These are phyloP conservation scores for Cebidichthys violaceus DNA, from an alignment of 2,113 vertebrate genomes.

Conservation along the genomic window DNA sequence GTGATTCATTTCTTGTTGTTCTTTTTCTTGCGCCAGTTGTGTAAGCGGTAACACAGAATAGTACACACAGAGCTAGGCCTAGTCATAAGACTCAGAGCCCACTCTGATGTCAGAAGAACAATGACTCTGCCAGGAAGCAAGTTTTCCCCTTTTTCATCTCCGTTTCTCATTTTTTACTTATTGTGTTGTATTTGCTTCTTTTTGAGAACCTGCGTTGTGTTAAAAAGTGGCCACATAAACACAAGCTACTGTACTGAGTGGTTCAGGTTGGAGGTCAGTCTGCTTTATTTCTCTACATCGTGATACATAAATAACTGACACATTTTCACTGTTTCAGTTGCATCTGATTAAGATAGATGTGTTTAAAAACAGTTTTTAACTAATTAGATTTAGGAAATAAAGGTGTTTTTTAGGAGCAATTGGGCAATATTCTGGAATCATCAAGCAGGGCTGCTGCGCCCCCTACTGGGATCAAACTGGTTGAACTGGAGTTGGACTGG, in stretches of 20 bases:
- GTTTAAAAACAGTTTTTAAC: constrained; percentile 4
- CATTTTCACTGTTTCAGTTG: constrained; percentile 4
- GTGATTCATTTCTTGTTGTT: constrained; percentile 49
- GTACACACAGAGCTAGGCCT: neutral
- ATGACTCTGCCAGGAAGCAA: constrained; percentile 47
- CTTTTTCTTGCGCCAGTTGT: constrained; percentile 44
- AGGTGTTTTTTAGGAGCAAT: constrained; percentile 31
- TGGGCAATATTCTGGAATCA: constrained; percentile 35
- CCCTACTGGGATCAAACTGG: constrained; percentile 80
- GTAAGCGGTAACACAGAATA: constrained; percentile 25
- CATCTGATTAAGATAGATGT: neutral
- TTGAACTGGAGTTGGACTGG: constrained; percentile 74
- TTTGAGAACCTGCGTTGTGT: constrained; percentile 36
- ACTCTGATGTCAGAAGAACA: constrained; percentile 46
- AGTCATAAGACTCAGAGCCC: constrained; percentile 9
- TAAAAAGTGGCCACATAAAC: constrained; percentile 57
- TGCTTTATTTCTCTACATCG: neutral
- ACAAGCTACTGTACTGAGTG: constrained; percentile 53
- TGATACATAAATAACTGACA: neutral
- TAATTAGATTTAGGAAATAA: constrained; percentile 29
- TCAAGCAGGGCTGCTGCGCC: constrained; percentile 70
- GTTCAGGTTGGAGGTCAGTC: constrained; percentile 34
- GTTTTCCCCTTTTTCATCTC: constrained; percentile 31
- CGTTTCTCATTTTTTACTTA: constrained; percentile 17
- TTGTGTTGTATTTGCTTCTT: constrained; percentile 28